Evolutionary conservation across 2,797 vertebrate genomes (phyloP), one percentile per base, ranked within the genome.

Genomic region (Muraenolepis orangiensis): DNA sequence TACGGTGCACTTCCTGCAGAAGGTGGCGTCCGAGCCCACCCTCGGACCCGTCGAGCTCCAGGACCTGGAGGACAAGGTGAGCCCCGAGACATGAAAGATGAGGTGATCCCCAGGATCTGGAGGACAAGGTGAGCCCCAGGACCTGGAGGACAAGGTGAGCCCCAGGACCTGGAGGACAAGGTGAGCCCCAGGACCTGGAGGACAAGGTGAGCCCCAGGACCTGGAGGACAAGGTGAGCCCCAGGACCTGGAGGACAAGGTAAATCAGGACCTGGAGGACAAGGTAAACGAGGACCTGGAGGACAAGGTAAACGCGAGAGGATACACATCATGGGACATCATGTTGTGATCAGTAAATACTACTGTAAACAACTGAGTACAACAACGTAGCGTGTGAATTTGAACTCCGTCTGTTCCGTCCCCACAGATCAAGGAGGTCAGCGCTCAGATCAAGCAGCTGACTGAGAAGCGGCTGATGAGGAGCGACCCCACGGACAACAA

Each of bases 391-490:
- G 61, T 28, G 12, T 23, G 57, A 64, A 23, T 28, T 46, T 4
- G 14, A 46, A 4, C 40, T 46, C 40, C 14, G 0, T 69, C 8
- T 57, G 51, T 68, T 38, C 10, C 3, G 0, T 14, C 74, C 73
- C 70, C 18, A 42, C 91, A 98, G 96, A 96, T 97, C 82, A 95
- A 91, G 91, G 95, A 94, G 81, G 84, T 92, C 16, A 96, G 96
- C 13, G 76, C 86, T 78, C 87, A 97, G 90, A 95, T 98, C 69
- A 98, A 96, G 86, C 95, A 97, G 82, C 90, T 96, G 78, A 95
- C 94, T 85, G 97, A 99, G 91, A 97, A 97, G 90, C 95, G 90
- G 89, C 96, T 98, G 95, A 94, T 96, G 93, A 95, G 94, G 81
- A 95, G 92, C 46, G 96, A 99, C 80, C 96, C 97, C 66, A 87